Conservation (phyloP, 2,113 vertebrate species). For the Coryphaenoides rupestris region DNA sequence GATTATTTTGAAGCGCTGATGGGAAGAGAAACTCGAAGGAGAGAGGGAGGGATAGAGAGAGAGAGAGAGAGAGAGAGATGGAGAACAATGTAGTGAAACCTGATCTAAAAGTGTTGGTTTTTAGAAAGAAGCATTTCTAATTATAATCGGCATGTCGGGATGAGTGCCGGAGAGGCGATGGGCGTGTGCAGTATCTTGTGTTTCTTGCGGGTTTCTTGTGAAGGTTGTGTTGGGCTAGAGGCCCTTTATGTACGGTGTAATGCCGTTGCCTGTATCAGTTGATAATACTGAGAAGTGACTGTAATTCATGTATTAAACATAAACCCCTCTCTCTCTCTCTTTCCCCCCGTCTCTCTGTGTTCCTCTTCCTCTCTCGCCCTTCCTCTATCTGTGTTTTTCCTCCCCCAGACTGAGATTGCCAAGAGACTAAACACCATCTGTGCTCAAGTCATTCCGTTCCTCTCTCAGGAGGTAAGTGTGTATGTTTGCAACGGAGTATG, state of each 20-base stretch:
- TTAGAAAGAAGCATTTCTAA: conserved; percentile 29
- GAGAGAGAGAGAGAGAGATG: conserved; percentile 40
- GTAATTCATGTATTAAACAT: conserved; percentile 61
- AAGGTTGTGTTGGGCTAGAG: too few relatives aligned
- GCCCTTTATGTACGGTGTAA: background rate
- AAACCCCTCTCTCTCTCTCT: conserved; percentile 40
- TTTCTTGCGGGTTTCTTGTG: too few relatives aligned
- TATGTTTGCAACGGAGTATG: conserved; percentile 29
- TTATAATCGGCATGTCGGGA: conserved; percentile 1
- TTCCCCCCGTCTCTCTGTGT: conserved; percentile 25
- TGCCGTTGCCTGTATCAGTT: conserved; percentile 18
- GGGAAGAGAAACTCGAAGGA: conserved; percentile 56
- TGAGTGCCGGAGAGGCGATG: background rate
- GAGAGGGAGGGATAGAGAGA: conserved; percentile 23
- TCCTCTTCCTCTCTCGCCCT: conserved; percentile 38
- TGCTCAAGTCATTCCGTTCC: conserved; percentile 98
- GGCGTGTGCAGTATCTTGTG: background rate
- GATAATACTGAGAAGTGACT: conserved; percentile 52
- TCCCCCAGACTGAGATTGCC: conserved; percentile 90
- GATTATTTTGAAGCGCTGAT: conserved; percentile 72
- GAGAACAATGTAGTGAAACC: conserved; percentile 35
- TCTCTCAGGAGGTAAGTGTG: conserved; percentile 93
- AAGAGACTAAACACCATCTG: conserved; percentile 98
- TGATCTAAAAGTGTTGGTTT: conserved; percentile 32
- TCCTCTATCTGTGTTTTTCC: conserved; percentile 39